Evolutionary conservation across 1,140 invertebrate species (phyloP).

Genomic region (Leptopilina clavipes): DNA sequence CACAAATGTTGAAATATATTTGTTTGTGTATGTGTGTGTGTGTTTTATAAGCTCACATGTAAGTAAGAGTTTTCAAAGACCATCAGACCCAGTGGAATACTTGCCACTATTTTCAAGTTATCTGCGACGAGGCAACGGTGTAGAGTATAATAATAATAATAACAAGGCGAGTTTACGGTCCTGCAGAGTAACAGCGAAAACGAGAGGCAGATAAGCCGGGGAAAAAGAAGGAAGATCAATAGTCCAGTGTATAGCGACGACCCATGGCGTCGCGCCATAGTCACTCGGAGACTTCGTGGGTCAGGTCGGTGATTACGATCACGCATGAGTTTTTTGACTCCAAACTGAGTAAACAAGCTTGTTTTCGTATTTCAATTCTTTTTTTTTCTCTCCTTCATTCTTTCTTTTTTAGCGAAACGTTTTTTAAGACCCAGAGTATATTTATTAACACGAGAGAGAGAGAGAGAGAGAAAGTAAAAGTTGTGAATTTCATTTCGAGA

Average conservation of each 20-base stretch:
- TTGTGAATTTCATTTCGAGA: no score
- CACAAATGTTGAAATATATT: background rate
- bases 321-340: conserved; percentile 9
- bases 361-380: background rate
- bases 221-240: conserved; percentile 18
- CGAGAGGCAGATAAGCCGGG: conserved; percentile 5
- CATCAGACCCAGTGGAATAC: conserved; percentile 16
- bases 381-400: background rate
- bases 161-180: conserved; percentile 2
- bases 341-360: conserved; percentile 16
- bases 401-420: no score
- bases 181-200: background rate
- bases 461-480: no score
- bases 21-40: background rate
- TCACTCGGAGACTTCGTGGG: conserved; percentile 10
- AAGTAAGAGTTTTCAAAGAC: background rate
- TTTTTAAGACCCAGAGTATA: no score
- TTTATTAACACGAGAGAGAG: no score
- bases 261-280: conserved; percentile 7
- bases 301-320: conserved; percentile 15
- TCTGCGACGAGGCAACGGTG: background rate
- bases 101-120: conserved; percentile 14
- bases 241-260: conserved; percentile 1
- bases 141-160: conserved; percentile 14
- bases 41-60: background rate